Base-by-base conservation (phyloP, 2,888 invertebrate species). In the Girardia tigrina region DNA sequence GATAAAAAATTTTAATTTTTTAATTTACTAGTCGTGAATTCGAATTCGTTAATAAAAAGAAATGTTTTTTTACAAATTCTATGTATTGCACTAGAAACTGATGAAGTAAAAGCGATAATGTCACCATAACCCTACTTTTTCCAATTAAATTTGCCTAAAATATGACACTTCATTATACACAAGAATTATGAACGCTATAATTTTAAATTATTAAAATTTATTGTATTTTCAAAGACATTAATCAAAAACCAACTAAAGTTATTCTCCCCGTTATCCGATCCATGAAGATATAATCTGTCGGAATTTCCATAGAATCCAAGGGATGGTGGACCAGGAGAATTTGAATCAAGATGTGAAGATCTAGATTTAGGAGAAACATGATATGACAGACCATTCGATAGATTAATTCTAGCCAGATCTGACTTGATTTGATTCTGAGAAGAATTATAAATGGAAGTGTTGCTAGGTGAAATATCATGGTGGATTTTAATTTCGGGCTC, bases 391-490 rank as follows among this genome's bases (percentile, higher is more conserved):
- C 56, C 56, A 56, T 56, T 56, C 23, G 56, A 56, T 56, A 2
- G n/a, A 56, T 56, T 56, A n/a, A 56, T 56, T 56, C 56, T 56
- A 20, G 56, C n/a, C 56, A 56, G n/a, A 56, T 56, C 56, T 56
- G 56, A 2, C 23, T 56, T 56, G n/a, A 56, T 56, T 4, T 56
- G 56, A 56, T 56, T 56, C 56, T 56, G 56, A 23, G 56, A 56
- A 56, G 56, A 56, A 56, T 56, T 56, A 56, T 56, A 56, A n/a
- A 56, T 56, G 56, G 56, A 56, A 56, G 56, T 56, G n/a, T 56
- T 56, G n/a, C 23, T 56, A 4, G 56, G 56, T 56, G 56, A 56
- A 56, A 56, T 56, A 56, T 56, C 56, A 56, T 56, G 56, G 23
- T 56, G 56, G 23, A 56, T 56, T 23, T 56, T 56, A n/a, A 56